Evolutionary conservation across 2,797 vertebrate genomes (phyloP).

Genomic region (Sebastes taczanowskii): DNA sequence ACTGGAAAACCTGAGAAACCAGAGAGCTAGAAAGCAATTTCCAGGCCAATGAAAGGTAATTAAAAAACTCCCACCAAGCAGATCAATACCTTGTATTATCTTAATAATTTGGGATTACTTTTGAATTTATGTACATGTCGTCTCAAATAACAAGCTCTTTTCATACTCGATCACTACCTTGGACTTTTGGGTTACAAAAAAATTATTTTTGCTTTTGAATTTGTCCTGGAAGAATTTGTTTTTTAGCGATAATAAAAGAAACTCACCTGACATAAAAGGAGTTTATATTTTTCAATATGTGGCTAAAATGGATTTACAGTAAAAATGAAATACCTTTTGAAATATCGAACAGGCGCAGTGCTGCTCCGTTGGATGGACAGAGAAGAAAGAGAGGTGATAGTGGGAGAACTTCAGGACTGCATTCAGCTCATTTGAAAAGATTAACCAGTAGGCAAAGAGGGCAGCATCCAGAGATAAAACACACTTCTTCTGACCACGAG

Average conservation of each 20-base stretch:
- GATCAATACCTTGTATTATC: not conserved
- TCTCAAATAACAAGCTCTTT: not conserved
- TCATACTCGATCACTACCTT: not conserved
- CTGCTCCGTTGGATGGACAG: slow-evolving; percentile 25
- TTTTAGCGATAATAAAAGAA: not conserved
- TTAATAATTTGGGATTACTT: not conserved
- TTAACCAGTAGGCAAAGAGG: slow-evolving; percentile 27
- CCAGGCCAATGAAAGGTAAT: slow-evolving; percentile 5
- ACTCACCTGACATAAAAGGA: not conserved
- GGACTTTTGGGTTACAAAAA: not conserved
- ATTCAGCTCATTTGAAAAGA: slow-evolving; percentile 39
- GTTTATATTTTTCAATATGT: not conserved
- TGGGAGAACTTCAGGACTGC: slow-evolving; percentile 23
- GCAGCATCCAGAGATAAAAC: slow-evolving; percentile 11
- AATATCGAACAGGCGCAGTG: slow-evolving; percentile 28
- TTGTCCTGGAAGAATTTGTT: not conserved
- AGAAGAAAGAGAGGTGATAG: slow-evolving; percentile 17
- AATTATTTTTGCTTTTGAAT: not conserved
- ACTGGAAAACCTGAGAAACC: slow-evolving; percentile 17
- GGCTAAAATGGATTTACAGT: slow-evolving; percentile 2
- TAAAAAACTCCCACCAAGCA: not conserved
- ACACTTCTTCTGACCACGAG: not conserved
- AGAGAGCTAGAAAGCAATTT: slow-evolving; percentile 13
- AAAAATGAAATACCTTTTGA: slow-evolving; percentile 37
- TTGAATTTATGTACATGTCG: not conserved